These are phyloP conservation scores for Cartodere bifasciata DNA, from an alignment of 2,888 invertebrate genomes.

Conservation along the genomic window DNA sequence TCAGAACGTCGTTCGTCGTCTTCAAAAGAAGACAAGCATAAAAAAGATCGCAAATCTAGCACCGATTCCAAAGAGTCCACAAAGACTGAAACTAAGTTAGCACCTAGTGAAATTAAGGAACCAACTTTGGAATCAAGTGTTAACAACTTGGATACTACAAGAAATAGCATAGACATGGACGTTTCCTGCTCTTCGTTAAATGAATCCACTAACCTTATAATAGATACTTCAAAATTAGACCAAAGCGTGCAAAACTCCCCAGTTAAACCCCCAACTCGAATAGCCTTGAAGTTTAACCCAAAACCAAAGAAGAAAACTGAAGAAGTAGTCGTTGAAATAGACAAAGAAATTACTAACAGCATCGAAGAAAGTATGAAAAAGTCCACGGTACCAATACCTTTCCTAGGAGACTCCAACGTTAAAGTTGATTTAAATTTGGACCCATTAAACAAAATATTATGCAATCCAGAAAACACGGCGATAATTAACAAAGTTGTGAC, in stretches of 20 bases:
- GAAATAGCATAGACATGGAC: no score
- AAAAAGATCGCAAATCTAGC: no score
- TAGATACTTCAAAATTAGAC: no score
- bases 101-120: no score
- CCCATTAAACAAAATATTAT: constrained; percentile 11
- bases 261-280: constrained; percentile 15
- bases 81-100: no score
- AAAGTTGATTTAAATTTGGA: constrained; percentile 7
- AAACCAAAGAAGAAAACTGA: constrained; percentile 23
- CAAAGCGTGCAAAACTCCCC: neutral
- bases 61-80: no score
- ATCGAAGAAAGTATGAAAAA: constrained; percentile 21
- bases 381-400: constrained; percentile 15
- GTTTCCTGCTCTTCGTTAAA: no score
- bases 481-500: constrained; percentile 16
- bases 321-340: constrained; percentile 21
- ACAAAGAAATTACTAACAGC: constrained; percentile 24
- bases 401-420: constrained; percentile 5
- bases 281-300: constrained; percentile 37
- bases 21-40: no score
- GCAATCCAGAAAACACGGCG: constrained; percentile 15
- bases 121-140: no score
- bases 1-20: no score
- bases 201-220: no score
- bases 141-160: no score